Evolutionary conservation across 2,888 invertebrate species (phyloP).

Genomic region (Mechanitis messenoides): DNA sequence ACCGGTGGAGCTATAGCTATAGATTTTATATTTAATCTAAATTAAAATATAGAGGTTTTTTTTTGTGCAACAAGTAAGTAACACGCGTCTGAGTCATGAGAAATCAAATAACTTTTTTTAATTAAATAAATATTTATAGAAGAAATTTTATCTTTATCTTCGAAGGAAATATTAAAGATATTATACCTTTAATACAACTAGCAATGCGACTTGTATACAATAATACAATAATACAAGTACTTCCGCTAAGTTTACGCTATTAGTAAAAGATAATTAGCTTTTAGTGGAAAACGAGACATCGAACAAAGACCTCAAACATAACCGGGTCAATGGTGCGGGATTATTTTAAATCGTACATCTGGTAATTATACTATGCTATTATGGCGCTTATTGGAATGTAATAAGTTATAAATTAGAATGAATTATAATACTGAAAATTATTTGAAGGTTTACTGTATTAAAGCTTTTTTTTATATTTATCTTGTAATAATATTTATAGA

Average conservation of each 20-base stretch:
- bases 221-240: not conserved
- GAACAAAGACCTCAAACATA: conserved; percentile 35
- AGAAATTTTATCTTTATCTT: too few relatives aligned
- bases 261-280: conserved; percentile 10
- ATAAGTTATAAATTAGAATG: conserved; percentile 8
- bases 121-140: too few relatives aligned
- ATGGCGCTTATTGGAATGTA: conserved; percentile 10
- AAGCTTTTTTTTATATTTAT: not conserved
- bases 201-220: not conserved
- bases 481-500: conserved; percentile 8
- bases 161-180: too few relatives aligned
- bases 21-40: not conserved
- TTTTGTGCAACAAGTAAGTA: too few relatives aligned
- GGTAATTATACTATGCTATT: conserved; percentile 16
- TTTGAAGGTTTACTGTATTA: conserved; percentile 20
- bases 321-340: conserved; percentile 40
- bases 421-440: conserved; percentile 8
- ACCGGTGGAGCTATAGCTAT: conserved; percentile 7
- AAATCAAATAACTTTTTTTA: too few relatives aligned
- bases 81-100: too few relatives aligned
- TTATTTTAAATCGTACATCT: conserved; percentile 31
- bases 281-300: conserved; percentile 18
- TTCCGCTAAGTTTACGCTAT: too few relatives aligned
- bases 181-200: too few relatives aligned
- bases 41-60: not conserved